Conservation (phyloP, 2,888 invertebrate species). For the Torymus auratus region DNA sequence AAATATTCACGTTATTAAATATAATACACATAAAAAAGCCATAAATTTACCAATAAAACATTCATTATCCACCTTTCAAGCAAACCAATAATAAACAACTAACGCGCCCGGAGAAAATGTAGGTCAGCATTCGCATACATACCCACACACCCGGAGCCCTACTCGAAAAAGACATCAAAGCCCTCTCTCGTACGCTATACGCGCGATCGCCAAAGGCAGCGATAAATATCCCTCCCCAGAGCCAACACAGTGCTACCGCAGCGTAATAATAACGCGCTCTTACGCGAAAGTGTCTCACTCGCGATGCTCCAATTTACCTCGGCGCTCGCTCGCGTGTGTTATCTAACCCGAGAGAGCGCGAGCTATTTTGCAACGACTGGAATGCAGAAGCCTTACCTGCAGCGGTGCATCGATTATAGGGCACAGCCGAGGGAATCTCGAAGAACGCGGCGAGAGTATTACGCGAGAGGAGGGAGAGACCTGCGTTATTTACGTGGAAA, state of each 20-base stretch:
- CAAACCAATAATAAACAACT: too few relatives aligned
- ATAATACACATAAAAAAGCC: too few relatives aligned
- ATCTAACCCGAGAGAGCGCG: constrained; percentile 47
- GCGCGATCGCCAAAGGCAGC: neutral
- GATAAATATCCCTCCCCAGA: constrained; percentile 31
- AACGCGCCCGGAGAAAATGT: neutral
- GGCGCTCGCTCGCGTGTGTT: constrained; percentile 24
- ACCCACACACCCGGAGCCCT: too few relatives aligned
- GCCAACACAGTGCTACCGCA: neutral
- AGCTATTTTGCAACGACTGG: constrained; percentile 40
- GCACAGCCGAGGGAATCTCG: neutral
- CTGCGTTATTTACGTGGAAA: constrained; percentile 62
- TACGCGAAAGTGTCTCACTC: constrained; percentile 19
- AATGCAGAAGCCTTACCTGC: constrained; percentile 41
- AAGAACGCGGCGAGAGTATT: constrained; percentile 13
- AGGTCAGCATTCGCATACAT: neutral
- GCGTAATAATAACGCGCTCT: constrained; percentile 40
- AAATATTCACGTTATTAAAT: neutral
- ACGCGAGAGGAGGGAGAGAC: constrained; percentile 6
- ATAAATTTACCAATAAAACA: too few relatives aligned
- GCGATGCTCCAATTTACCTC: constrained; percentile 52
- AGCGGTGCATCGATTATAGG: constrained; percentile 56
- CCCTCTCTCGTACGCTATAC: neutral
- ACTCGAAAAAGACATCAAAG: neutral
- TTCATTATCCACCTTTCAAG: too few relatives aligned